Evolutionary conservation across 2,888 invertebrate genomes (phyloP).

Genomic region (Escarpia spicata): DNA sequence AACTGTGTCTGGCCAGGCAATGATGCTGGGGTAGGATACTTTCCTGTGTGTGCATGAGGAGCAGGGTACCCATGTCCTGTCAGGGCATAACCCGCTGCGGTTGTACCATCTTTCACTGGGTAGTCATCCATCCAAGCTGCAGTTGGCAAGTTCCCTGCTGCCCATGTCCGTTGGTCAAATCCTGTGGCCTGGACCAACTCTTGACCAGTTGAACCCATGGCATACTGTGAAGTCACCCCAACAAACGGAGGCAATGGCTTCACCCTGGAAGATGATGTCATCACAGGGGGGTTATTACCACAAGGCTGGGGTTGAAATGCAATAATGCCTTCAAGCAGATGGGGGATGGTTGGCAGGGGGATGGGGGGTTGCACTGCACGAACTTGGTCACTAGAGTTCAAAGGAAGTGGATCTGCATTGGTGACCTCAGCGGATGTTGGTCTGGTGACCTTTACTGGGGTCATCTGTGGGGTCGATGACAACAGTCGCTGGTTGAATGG

Average conservation of each 20-base stretch:
- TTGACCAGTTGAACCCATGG: background rate
- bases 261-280: background rate
- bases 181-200: background rate
- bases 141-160: background rate
- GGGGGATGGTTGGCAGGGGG: background rate
- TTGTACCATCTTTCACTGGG: background rate
- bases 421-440: background rate
- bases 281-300: background rate
- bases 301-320: background rate
- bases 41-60: background rate
- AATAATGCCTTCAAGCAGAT: background rate
- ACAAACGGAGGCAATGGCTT: background rate
- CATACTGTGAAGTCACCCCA: background rate
- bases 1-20: background rate
- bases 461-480: background rate
- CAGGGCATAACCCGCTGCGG: background rate
- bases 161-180: background rate
- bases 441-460: background rate
- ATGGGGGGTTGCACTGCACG: background rate
- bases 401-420: background rate
- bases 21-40: background rate
- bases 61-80: background rate
- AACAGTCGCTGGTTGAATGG: background rate
- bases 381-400: background rate
- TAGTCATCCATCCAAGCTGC: conserved; percentile 4